Evolutionary conservation across 2,888 invertebrate species (phyloP), one percentile per base, ranked within the genome.

Genomic region (Iselma pallidipennis): DNA sequence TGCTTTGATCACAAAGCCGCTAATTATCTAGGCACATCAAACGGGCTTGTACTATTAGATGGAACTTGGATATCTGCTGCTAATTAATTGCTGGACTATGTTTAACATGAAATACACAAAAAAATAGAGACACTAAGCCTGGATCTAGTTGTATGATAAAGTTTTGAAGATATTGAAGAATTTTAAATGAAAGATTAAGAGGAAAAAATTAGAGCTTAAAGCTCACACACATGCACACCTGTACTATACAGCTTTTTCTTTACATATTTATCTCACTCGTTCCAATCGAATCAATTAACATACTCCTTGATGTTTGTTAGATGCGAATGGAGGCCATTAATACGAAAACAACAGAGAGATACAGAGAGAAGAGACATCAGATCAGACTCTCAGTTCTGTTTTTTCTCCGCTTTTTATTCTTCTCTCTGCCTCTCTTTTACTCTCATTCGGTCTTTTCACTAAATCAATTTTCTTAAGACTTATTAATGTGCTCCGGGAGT

Each of bases 381-480:
- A 60, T 60, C 45, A 19, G 29, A 48, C 7, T 16, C 3, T 26
- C 29, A 29, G 29, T 9, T 19, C 9, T 9, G 16, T 37, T n/a
- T n/a, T 33, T 33, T 4, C 4, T 33, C n/a, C n/a, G 12, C n/a
- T 31, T 31, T 37, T 37, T 2, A 16, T 37, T 16, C 7, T 16
- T 37, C 14, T 5, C 3, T 33, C 37, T 37, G 10, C 16, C 9
- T 16, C 16, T 12, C 12, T 29, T 29, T 16, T 16, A 16, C 16
- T 16, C 7, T 53, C 49, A 49, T 50, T 54, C 16, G 10, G 51
- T 60, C 56, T 61, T 58, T 61, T 56, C 55, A 57, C 55, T 58
- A 61, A 61, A 61, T 65, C 65, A 65, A 65, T 65, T 65, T 65
- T 55, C 58, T 59, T 59, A 65, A 64, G 54, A 54, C 53, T 64